These are phyloP conservation scores for Lepidocyrtoides sp. DNA, from an alignment of 2,888 invertebrate species.

Conservation along the genomic window DNA sequence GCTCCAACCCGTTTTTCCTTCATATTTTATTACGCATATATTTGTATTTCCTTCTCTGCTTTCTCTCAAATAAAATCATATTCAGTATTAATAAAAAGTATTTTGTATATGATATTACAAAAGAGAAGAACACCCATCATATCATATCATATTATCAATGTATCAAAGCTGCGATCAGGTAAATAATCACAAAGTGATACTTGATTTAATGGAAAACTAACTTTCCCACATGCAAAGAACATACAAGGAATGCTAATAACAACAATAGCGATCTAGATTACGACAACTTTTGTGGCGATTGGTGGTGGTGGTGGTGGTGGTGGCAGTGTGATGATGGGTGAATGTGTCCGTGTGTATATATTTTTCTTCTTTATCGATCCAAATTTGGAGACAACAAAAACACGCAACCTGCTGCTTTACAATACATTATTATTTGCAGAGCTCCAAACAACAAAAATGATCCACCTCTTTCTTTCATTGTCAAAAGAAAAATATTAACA, in stretches of 20 bases:
- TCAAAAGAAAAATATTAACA: constrained; percentile 50
- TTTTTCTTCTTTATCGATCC: constrained; percentile 71
- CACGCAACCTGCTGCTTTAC: constrained; percentile 69
- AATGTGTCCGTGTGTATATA: constrained; percentile 7
- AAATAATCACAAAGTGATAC: constrained; percentile 66
- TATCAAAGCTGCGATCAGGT: constrained; percentile 41
- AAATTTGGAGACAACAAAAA: constrained; percentile 72
- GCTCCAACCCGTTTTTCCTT: neutral
- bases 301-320: neutral
- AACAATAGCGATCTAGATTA: constrained; percentile 40
- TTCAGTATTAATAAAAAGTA: too few relatives aligned
- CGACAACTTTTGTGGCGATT: constrained; percentile 10
- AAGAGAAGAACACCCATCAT: constrained; percentile 45
- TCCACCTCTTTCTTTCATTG: constrained; percentile 70
- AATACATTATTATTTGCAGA: constrained; percentile 6
- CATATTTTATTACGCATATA: neutral
- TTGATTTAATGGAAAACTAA: constrained; percentile 43
- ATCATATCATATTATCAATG: constrained; percentile 47
- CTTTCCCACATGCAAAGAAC: constrained; percentile 43
- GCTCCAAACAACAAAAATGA: constrained; percentile 35
- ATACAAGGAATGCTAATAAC: neutral
- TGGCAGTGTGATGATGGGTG: constrained; percentile 34
- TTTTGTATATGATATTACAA: neutral
- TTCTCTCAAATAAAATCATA: too few relatives aligned
- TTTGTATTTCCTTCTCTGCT: constrained; percentile 25